phyloP scores from a whole-genome alignment of 2,888 invertebrate species.

The Linnaemya vulpina region DNA sequence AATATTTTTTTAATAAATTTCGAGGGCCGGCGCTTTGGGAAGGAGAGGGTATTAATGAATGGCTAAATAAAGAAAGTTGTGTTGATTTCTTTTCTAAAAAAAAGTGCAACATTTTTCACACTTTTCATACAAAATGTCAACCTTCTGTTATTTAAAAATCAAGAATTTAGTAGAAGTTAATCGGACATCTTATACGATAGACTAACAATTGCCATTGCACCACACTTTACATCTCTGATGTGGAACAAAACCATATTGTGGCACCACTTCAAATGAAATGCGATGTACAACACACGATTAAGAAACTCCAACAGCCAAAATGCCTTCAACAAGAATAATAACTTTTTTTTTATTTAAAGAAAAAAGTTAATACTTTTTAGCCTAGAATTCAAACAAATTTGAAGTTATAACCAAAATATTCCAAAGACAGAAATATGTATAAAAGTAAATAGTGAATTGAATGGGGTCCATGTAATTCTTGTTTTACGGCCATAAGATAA shows the following conservation, averaged over 20 bases:
- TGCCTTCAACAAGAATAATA: neutral
- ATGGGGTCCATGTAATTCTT: neutral
- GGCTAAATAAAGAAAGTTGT: no score
- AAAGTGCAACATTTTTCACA: no score
- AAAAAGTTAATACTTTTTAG: slow-evolving; percentile 24
- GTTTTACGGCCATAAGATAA: slow-evolving; percentile 3
- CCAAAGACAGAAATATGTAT: neutral
- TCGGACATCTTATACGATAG: no score
- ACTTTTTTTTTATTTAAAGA: neutral
- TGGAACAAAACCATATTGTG: neutral
- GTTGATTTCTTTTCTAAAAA: no score
- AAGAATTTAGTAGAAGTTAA: no score
- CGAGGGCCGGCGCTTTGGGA: no score
- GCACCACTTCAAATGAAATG: slow-evolving; percentile 14
- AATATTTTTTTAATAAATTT: no score
- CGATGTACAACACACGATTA: slow-evolving; percentile 60
- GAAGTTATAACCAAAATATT: neutral
- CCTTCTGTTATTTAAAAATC: no score
- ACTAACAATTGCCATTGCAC: neutral
- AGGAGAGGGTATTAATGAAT: no score
- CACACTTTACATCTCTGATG: slow-evolving; percentile 3
- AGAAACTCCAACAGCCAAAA: slow-evolving; percentile 4
- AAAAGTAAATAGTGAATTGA: slow-evolving; percentile 21
- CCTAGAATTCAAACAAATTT: slow-evolving; percentile 37
- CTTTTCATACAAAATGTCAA: no score